Percentiles rank a stretch among this genome's conserved stretches.
Evolutionary conservation across 2,888 invertebrate species (phyloP).

Genomic region (Byasa hedistus): DNA sequence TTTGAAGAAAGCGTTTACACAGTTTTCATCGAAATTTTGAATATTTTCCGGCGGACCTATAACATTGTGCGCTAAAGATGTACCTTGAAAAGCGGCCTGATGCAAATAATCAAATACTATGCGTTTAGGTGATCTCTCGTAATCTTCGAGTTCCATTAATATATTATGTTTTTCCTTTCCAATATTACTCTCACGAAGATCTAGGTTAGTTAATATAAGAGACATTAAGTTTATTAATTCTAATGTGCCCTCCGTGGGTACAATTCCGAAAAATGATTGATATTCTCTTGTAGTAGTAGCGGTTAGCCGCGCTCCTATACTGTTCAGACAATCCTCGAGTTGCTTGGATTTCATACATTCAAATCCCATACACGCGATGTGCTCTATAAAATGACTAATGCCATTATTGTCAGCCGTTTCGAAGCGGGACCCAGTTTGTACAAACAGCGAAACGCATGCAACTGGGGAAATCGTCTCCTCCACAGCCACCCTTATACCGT

Average conservation of each 20-base stretch:
- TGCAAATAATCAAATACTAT: slow-evolving; percentile 72
- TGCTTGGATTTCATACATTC: slow-evolving; percentile 34
- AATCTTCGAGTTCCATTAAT: slow-evolving; percentile 51
- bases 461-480: slow-evolving; percentile 45
- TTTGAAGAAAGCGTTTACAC: slow-evolving; percentile 44
- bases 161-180: slow-evolving; percentile 50
- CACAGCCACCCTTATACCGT: slow-evolving; percentile 57
- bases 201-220: slow-evolving; percentile 46
- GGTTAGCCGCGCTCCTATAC: slow-evolving; percentile 44
- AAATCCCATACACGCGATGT: slow-evolving; percentile 59
- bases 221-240: slow-evolving; percentile 42
- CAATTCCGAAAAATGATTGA: slow-evolving; percentile 50
- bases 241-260: slow-evolving; percentile 36
- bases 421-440: slow-evolving; percentile 57
- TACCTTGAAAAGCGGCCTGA: slow-evolving; percentile 72
- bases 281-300: slow-evolving; percentile 54
- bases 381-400: slow-evolving; percentile 62
- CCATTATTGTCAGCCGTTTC: slow-evolving; percentile 57
- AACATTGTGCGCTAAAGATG: slow-evolving; percentile 59
- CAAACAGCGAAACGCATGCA: slow-evolving; percentile 49
- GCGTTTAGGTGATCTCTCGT: slow-evolving; percentile 55
- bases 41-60: slow-evolving; percentile 85
- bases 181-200: slow-evolving; percentile 46
- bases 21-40: slow-evolving; percentile 64
- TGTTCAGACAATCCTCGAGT: slow-evolving; percentile 40